A percentile compares a stretch with the other conserved stretches of the same genome.
These are phyloP conservation scores for Bimastos eiseni DNA, from an alignment of 2,888 invertebrate species.

Conservation along the genomic window DNA sequence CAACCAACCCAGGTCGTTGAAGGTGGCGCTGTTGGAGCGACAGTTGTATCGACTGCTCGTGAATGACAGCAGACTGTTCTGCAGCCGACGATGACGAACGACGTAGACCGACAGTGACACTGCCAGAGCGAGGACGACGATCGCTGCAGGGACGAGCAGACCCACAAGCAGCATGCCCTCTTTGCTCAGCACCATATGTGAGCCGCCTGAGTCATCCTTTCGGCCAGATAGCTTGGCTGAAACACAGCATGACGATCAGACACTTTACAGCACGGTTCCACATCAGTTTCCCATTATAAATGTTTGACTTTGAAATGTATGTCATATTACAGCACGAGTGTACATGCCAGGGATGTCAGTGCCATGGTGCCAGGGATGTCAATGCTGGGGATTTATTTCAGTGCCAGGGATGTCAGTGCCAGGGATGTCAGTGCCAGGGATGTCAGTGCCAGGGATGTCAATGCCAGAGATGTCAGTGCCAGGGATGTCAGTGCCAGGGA, in stretches of 20 bases:
- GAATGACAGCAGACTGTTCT: slow-evolving; percentile 79
- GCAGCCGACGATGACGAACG: slow-evolving; percentile 74
- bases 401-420: neutral
- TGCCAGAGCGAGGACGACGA: slow-evolving; percentile 65
- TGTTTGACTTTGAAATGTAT: neutral
- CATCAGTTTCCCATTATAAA: neutral
- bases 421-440: neutral
- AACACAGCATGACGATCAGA: neutral
- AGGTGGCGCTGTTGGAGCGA: slow-evolving; percentile 79
- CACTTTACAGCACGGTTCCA: neutral
- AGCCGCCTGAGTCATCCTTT: neutral
- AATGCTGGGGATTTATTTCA: too few species aligned
- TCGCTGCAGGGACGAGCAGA: neutral
- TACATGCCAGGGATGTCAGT: neutral
- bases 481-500: neutral
- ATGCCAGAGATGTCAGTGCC: neutral
- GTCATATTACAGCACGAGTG: neutral
- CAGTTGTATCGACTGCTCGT: slow-evolving; percentile 84
- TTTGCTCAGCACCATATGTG: neutral
- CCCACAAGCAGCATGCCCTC: neutral
- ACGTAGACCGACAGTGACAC: slow-evolving; percentile 68
- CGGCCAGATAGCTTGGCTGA: neutral
- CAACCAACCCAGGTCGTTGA: slow-evolving; percentile 69
- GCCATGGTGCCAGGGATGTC: too few species aligned
- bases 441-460: neutral